Conservation (phyloP, 2,797 vertebrate species). For the Epinephelus awoara region DNA sequence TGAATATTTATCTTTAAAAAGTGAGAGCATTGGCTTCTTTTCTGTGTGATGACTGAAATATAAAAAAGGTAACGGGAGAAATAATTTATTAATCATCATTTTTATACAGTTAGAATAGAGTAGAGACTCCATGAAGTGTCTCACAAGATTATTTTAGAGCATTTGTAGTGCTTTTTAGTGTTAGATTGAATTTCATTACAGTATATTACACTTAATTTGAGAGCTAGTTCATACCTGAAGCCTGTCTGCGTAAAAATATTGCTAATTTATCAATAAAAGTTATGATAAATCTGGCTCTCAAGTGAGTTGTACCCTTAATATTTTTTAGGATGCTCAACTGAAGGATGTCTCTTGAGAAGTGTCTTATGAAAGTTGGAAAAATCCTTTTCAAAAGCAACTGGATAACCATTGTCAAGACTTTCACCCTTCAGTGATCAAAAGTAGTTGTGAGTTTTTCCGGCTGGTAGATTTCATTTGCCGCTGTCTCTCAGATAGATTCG, state of each 20-base stretch:
- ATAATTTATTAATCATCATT: background rate
- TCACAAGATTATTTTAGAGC: background rate
- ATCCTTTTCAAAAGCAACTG: constrained; percentile 30
- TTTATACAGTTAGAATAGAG: background rate
- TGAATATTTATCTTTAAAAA: background rate
- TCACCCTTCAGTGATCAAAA: constrained; percentile 50
- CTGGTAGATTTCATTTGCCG: constrained; percentile 59
- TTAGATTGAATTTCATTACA: background rate
- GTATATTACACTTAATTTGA: background rate
- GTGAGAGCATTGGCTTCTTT: background rate
- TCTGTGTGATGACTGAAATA: background rate
- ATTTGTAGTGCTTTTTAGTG: background rate
- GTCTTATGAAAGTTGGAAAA: constrained; percentile 27
- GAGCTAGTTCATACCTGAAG: background rate
- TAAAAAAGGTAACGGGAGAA: background rate
- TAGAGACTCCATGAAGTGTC: background rate
- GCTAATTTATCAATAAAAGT: background rate
- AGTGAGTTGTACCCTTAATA: background rate
- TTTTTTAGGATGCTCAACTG: constrained; percentile 2
- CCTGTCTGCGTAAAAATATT: background rate
- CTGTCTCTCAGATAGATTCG: constrained; percentile 44
- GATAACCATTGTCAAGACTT: constrained; percentile 50
- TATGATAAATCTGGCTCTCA: background rate
- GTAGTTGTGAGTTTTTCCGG: constrained; percentile 52
- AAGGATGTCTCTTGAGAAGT: constrained; percentile 13